phyloP scores from a whole-genome alignment of 2,888 invertebrate species.

The Empis livida region DNA sequence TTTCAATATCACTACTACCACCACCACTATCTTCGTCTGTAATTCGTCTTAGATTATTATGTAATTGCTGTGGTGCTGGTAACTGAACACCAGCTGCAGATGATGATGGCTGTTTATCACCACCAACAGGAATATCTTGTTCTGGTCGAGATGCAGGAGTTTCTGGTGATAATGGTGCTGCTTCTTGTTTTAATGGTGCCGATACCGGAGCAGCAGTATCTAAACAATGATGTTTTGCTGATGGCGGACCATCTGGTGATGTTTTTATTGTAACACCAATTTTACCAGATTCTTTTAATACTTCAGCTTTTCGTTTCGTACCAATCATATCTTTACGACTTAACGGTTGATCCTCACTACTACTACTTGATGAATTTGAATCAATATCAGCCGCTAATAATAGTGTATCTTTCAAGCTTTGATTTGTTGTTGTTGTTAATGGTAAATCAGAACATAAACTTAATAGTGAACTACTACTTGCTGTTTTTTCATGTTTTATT shows the following conservation, averaged over 20 bases:
- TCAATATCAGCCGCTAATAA: conserved; percentile 38
- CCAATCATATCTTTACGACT: conserved; percentile 45
- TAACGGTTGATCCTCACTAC: conserved; percentile 47
- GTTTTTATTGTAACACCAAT: conserved; percentile 85
- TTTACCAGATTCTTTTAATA: conserved; percentile 75
- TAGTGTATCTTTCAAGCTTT: conserved; percentile 10
- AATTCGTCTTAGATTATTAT: background rate
- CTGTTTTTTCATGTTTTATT: conserved; percentile 23
- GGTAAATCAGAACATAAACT: conserved; percentile 4
- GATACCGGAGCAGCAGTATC: conserved; percentile 31
- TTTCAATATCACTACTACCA: too few relatives aligned
- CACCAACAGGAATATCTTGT: conserved; percentile 23
- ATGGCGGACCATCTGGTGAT: conserved; percentile 35
- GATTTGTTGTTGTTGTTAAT: conserved; percentile 14
- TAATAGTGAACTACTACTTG: conserved; percentile 3
- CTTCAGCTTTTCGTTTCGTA: conserved; percentile 77
- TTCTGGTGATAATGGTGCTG: conserved; percentile 28
- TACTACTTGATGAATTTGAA: conserved; percentile 39
- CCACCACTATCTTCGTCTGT: background rate
- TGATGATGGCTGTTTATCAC: too few relatives aligned
- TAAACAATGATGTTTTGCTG: conserved; percentile 27
- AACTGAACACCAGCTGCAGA: conserved; percentile 10
- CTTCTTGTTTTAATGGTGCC: conserved; percentile 27
- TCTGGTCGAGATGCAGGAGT: conserved; percentile 38
- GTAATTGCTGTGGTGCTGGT: conserved; percentile 28